A percentile compares a stretch with the other conserved stretches of the same genome.
These are phyloP conservation scores for Thermophis baileyi DNA, from an alignment of 2,113 vertebrate genomes.

Conservation along the genomic window DNA sequence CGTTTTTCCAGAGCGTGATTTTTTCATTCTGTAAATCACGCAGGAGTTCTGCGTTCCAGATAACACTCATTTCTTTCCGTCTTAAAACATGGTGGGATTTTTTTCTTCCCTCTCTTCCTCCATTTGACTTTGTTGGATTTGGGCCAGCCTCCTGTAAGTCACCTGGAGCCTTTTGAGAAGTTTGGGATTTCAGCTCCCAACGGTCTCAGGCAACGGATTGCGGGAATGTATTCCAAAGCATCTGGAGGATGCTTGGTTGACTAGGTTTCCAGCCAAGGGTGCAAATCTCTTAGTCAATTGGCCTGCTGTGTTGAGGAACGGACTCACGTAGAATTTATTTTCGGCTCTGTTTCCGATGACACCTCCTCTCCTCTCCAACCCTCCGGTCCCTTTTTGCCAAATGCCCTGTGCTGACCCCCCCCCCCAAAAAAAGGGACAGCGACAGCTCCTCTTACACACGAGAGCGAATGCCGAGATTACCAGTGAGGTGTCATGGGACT, in stretches of 20 bases:
- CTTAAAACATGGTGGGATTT: not conserved
- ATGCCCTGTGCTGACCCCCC: not conserved
- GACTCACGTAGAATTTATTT: not conserved
- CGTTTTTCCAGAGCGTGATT: not conserved
- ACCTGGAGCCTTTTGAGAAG: not conserved
- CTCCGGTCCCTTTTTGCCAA: slow-evolving; percentile 11
- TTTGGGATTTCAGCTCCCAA: not conserved
- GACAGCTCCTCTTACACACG: slow-evolving; percentile 10
- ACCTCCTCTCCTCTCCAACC: not conserved
- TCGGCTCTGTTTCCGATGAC: slow-evolving; percentile 5
- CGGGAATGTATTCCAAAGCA: not conserved
- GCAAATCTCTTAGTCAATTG: not conserved
- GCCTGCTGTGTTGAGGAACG: not conserved
- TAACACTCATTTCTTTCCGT: not conserved
- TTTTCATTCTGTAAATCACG: not conserved
- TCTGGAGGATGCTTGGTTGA: not conserved
- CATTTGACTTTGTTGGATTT: not conserved
- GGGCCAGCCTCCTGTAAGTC: not conserved
- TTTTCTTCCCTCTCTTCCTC: not conserved
- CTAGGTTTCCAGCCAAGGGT: not conserved
- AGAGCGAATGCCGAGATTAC: slow-evolving; percentile 54
- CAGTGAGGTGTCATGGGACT: slow-evolving; percentile 35
- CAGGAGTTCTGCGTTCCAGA: not conserved
- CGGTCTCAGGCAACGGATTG: not conserved
- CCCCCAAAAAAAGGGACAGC: slow-evolving; percentile 7